phyloP scores from a whole-genome alignment of 2,888 invertebrate genomes.

The Athalia rosae region DNA sequence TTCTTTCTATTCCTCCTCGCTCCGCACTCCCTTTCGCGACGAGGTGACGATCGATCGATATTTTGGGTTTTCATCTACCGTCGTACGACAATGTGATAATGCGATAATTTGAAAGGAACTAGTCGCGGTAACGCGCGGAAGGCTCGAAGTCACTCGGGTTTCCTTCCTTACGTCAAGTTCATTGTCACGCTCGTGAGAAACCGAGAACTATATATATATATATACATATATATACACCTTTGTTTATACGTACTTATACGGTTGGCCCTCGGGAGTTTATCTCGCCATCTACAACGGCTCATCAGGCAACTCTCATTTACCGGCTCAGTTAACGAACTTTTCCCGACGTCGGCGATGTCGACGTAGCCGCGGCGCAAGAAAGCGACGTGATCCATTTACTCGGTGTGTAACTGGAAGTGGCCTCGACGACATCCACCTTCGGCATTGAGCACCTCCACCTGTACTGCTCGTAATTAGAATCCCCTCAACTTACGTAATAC shows the following conservation, averaged over 20 bases:
- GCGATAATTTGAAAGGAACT: too few relatives aligned
- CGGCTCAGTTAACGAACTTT: slow-evolving; percentile 24
- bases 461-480: slow-evolving; percentile 34
- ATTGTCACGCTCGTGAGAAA: slow-evolving; percentile 62
- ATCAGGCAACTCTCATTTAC: neutral
- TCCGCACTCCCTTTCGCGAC: too few relatives aligned
- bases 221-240: too few relatives aligned
- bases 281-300: slow-evolving; percentile 13
- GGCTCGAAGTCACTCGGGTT: too few relatives aligned
- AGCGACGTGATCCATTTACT: too few relatives aligned
- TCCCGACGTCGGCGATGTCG: neutral
- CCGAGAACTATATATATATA: too few relatives aligned
- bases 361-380: too few relatives aligned
- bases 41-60: too few relatives aligned
- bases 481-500: slow-evolving; percentile 10
- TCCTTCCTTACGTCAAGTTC: slow-evolving; percentile 59
- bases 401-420: neutral
- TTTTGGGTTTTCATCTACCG: too few relatives aligned
- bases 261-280: slow-evolving; percentile 20
- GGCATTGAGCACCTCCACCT: neutral
- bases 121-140: too few relatives aligned
- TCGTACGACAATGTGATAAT: too few relatives aligned
- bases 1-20: too few relatives aligned
- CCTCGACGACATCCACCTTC: slow-evolving; percentile 27
- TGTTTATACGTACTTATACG: slow-evolving; percentile 29